These are phyloP conservation scores for Orthosia cruda DNA, from an alignment of 2,888 invertebrate species.

Conservation along the genomic window DNA sequence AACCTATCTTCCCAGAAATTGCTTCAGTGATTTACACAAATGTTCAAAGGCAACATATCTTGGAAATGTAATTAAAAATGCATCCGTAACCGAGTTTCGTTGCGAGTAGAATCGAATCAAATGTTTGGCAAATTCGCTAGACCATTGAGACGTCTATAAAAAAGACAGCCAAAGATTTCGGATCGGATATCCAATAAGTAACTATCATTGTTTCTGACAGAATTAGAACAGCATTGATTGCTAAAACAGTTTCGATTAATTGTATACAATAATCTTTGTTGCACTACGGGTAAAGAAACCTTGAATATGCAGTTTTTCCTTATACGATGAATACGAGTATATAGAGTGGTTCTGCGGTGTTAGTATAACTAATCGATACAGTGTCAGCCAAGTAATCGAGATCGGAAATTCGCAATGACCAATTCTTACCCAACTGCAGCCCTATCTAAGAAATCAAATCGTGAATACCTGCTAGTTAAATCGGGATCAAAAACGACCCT, in stretches of 20 bases:
- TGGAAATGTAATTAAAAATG: slow-evolving; percentile 47
- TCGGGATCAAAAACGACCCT: slow-evolving; percentile 34
- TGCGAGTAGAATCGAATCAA: slow-evolving; percentile 28
- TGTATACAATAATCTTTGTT: slow-evolving; percentile 19
- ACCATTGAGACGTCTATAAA: slow-evolving; percentile 55
- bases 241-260: slow-evolving; percentile 35
- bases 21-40: slow-evolving; percentile 29
- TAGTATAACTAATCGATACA: slow-evolving; percentile 43
- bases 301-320: slow-evolving; percentile 33
- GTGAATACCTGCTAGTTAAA: slow-evolving; percentile 18
- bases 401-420: slow-evolving; percentile 54
- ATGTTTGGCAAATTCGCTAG: slow-evolving; percentile 55
- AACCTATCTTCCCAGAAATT: slow-evolving; percentile 14
- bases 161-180: slow-evolving; percentile 44
- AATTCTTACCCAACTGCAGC: slow-evolving; percentile 41
- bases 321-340: slow-evolving; percentile 37
- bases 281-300: slow-evolving; percentile 15
- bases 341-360: slow-evolving; percentile 21
- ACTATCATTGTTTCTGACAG: slow-evolving; percentile 60
- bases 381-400: slow-evolving; percentile 50
- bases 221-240: slow-evolving; percentile 47
- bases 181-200: slow-evolving; percentile 65
- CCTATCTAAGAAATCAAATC: slow-evolving; percentile 38
- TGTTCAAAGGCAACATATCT: slow-evolving; percentile 19
- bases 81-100: slow-evolving; percentile 15